Evolutionary conservation across 2,797 vertebrate species (phyloP), one percentile per base, ranked within the genome.

Genomic region (Alcedo atthis): DNA sequence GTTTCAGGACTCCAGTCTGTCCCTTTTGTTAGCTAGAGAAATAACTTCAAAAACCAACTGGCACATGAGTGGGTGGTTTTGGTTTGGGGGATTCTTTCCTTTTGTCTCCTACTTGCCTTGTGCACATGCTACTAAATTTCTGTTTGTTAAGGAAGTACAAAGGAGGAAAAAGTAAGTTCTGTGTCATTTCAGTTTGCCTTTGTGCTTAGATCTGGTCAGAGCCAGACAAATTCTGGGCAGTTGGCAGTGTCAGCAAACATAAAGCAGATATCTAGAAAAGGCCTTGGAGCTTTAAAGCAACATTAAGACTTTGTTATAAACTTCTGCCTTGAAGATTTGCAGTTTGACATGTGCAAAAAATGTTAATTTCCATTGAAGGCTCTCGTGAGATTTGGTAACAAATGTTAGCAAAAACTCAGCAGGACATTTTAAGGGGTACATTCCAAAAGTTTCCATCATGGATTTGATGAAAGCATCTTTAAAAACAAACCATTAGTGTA

Each of bases 141-240:
- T 94, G 24, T 93, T 94, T 94, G 88, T 78, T 92, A 73, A 94
- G 92, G 94, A 92, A 96, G 81, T 94, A 89, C 69, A 92, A 90
- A 96, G 94, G 66, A 83, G 89, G 93, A 94, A 94, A 18, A 78
- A 93, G 91, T 88, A 62, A 82, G 58, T 85, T 80, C 83, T 96
- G 92, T 79, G 45, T 95, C 94, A 96, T 93, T 92, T 92, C 81
- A 89, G 81, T 93, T 89, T 96, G 93, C 66, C 53, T 93, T 94
- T 93, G 80, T 92, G 79, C 86, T 94, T 81, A 90, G 88, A 93
- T 95, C 88, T 94, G 86, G 88, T 93, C 71, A 89, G 85, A 95
- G 86, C 93, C 92, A 94, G 93, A 62, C 78, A 78, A 76, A 55
- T 35, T 92, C 93, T 90, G 88, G 59, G 69, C 66, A 93, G 84